phyloP scores from a whole-genome alignment of 2,888 invertebrate genomes.

The Drosophila quasianomalipes region DNA sequence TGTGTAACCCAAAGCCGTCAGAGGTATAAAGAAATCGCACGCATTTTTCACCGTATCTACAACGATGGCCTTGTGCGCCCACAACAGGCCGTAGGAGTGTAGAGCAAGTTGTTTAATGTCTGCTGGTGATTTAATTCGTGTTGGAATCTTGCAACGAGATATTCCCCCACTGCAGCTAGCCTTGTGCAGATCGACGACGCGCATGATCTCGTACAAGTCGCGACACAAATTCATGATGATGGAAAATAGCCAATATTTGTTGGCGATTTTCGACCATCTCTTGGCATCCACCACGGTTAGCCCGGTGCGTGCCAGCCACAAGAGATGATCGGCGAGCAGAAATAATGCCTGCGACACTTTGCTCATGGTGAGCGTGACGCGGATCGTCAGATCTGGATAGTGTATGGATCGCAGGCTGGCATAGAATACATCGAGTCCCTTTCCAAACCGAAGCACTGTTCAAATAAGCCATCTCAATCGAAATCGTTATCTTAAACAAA shows the following conservation, averaged over 20 bases:
- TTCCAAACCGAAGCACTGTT: slow-evolving; percentile 93
- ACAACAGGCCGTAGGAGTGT: slow-evolving; percentile 75
- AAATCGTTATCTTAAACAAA: background rate
- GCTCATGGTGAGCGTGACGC: slow-evolving; percentile 91
- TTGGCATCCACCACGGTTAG: slow-evolving; percentile 88
- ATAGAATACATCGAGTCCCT: slow-evolving; percentile 93
- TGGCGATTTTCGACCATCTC: slow-evolving; percentile 91
- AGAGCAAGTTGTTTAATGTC: slow-evolving; percentile 73
- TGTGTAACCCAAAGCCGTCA: slow-evolving; percentile 92
- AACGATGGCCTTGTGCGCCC: slow-evolving; percentile 88
- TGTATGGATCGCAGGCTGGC: slow-evolving; percentile 90
- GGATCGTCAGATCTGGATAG: slow-evolving; percentile 90
- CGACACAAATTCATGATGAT: slow-evolving; percentile 92
- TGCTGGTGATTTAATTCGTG: slow-evolving; percentile 65
- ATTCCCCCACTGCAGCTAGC: slow-evolving; percentile 85
- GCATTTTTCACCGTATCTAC: slow-evolving; percentile 94
- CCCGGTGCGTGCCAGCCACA: slow-evolving; percentile 93
- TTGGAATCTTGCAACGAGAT: slow-evolving; percentile 68
- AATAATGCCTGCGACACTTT: slow-evolving; percentile 92
- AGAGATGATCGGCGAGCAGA: slow-evolving; percentile 93
- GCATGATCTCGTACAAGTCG: slow-evolving; percentile 93
- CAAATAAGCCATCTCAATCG: background rate
- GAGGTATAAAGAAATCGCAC: slow-evolving; percentile 94
- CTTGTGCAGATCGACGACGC: slow-evolving; percentile 87
- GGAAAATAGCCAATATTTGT: slow-evolving; percentile 94